Evolutionary conservation across 2,888 invertebrate genomes (phyloP), one percentile per base, ranked within the genome.

Genomic region (Hipparchia semele): DNA sequence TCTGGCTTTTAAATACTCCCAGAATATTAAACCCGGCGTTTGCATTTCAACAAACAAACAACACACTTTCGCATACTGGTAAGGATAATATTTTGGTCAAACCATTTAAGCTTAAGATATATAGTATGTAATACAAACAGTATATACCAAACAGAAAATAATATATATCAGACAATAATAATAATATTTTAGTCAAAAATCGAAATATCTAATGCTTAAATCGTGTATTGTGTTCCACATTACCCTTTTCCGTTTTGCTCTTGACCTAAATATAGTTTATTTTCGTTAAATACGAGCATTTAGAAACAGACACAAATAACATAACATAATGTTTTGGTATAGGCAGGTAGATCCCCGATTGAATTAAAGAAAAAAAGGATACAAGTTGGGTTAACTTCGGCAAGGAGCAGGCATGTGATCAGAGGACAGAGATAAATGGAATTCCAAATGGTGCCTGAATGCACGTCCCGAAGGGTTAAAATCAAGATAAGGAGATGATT

Each of bases 401-500:
- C 75, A 76, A 71, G 68, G 75, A 74, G 72, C 72, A 75, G 76
- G 75, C 74, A 71, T 79, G 79, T 80, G 88, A 88, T 89, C 85
- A 83, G 83, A 83, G 84, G 83, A 84, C 81, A 39, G 33, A 80
- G 85, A 87, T 86, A 86, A 86, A 82, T 82, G 79, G 80, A 82
- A 86, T 85, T 81, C 81, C 81, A 79, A 82, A 83, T 79, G 81
- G 81, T 82, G 81, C 0, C 33, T 1, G 9, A 33, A 39, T 39
- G 10, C 6, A 33, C 39, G 12, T 60, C 5, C 33, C 10, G 5
- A 59, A 60, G 12, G 39, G 33, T 10, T 60, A 5, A 2, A 81
- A 84, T 81, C 10, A 82, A 76, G 83, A 87, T 87, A 85, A 80
- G 68, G 69, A 70, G 74, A 77, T 73, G 72, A 72, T 74, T 72